Evolutionary conservation across 2,888 invertebrate genomes (phyloP), one percentile per base, ranked within the genome.

Genomic region (Lomographa bimaculata): DNA sequence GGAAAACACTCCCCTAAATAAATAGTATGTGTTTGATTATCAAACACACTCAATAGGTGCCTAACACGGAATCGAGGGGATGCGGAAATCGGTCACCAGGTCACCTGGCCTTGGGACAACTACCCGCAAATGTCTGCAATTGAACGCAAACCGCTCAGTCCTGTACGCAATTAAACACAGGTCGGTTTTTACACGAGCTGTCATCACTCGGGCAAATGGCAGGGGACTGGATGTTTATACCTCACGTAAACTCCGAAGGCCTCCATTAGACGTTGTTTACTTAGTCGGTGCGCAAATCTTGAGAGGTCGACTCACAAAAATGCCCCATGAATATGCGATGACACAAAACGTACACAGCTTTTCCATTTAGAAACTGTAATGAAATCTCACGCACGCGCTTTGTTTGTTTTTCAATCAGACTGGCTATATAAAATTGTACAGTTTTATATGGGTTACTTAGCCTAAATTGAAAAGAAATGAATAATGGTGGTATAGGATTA

Each of bases 271-370:
- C 71, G 73, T 79, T 86, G 86, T 87, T 85, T 87, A 82, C 83
- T 72, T 70, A 78, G 79, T 76, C 77, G 70, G 78, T 79, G 80
- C 77, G 81, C 82, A 83, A 79, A 85, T 83, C 85, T 87, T 84
- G 79, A 78, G 80, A 81, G 86, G 86, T 80, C 82, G 83, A 75
- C 80, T 84, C 79, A 83, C 85, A 81, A 85, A 85, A 87, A 85
- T 84, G 79, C 78, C 76, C 86, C 78, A 87, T 87, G 87, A 89
- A 89, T 89, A 89, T 87, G 86, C 86, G 85, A 89, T 87, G 85
- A 78, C 87, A 86, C 85, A 86, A 79, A 79, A 83, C 80, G 80
- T 84, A 86, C 86, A 87, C 81, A 83, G 79, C 86, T 86, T 87
- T 87, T 86, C 87, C 85, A 86, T 86, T 86, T 84, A 79, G 79